phyloP scores from a whole-genome alignment of 2,113 vertebrate genomes.

The Anhinga rufa region DNA sequence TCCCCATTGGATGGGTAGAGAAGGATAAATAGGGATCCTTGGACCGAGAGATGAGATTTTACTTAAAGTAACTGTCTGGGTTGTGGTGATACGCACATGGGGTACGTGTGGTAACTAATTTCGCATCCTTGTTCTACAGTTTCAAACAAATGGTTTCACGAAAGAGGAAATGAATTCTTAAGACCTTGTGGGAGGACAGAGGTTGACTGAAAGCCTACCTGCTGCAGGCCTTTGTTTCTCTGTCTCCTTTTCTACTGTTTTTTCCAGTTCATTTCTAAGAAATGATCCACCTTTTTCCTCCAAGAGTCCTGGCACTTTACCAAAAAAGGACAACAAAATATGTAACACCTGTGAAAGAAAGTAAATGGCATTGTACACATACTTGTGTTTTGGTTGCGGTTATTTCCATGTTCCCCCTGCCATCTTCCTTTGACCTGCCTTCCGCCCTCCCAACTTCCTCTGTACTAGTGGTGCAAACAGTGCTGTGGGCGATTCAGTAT shows the following conservation, averaged over 20 bases:
- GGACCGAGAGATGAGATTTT: neutral
- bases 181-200: constrained; percentile 93
- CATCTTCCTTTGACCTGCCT: neutral
- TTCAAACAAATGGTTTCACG: constrained; percentile 98
- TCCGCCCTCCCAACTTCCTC: neutral
- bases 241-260: constrained; percentile 9
- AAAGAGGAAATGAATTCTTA: constrained; percentile 95
- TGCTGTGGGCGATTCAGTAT: neutral
- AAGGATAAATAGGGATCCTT: neutral
- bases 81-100: neutral
- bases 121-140: constrained; percentile 73
- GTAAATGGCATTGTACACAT: constrained; percentile 16
- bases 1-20: neutral
- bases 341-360: neutral
- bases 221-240: neutral
- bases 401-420: neutral
- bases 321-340: neutral
- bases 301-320: constrained; percentile 48
- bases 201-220: constrained; percentile 79
- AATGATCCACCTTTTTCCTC: constrained; percentile 45
- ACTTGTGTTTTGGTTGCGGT: neutral
- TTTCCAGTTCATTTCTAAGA: constrained; percentile 67
- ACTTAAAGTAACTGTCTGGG: too few relatives aligned
- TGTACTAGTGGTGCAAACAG: neutral
- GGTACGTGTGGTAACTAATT: neutral